Evolutionary conservation across 2,888 invertebrate genomes (phyloP).

Genomic region (Congeria kusceri): DNA sequence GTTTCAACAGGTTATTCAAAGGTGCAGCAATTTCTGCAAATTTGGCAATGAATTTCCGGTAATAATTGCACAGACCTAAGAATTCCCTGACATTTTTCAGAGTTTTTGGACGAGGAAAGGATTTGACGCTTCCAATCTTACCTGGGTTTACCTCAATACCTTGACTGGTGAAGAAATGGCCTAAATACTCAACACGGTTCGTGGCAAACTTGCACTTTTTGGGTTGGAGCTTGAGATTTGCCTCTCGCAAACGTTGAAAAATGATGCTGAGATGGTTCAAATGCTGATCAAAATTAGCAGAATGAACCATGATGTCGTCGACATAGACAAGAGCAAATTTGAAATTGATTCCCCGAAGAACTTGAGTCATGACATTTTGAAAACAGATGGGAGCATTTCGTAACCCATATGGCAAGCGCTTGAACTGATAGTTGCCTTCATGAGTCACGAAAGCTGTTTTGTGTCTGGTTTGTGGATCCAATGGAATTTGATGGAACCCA

Average conservation of each 20-base stretch:
- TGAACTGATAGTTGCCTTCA: conserved; percentile 30
- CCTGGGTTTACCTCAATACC: conserved; percentile 56
- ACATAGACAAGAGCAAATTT: conserved; percentile 61
- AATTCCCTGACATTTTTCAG: conserved; percentile 47
- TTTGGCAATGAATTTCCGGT: conserved; percentile 52
- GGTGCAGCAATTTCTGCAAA: conserved; percentile 59
- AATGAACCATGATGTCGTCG: conserved; percentile 62
- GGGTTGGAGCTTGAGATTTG: conserved; percentile 43
- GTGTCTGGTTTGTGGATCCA: conserved; percentile 30
- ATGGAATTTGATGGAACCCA: conserved; percentile 45
- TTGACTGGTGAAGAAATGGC: conserved; percentile 44
- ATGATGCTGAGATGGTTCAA: conserved; percentile 31
- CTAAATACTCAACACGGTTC: conserved; percentile 30
- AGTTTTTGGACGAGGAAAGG: conserved; percentile 52
- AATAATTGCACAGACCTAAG: conserved; percentile 57
- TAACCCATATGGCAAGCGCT: conserved; percentile 34
- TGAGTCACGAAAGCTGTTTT: conserved; percentile 47
- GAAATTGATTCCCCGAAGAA: conserved; percentile 42
- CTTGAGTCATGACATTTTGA: conserved; percentile 29
- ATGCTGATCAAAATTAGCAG: conserved; percentile 32
- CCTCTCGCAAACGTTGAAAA: conserved; percentile 41
- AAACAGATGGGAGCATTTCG: conserved; percentile 40
- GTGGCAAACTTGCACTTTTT: conserved; percentile 48
- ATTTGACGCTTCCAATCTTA: conserved; percentile 42
- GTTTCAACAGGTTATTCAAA: conserved; percentile 46